A percentile compares a stretch with the other conserved stretches of the same genome.
Evolutionary conservation across 1,140 invertebrate genomes (phyloP).

Genomic region (Proales similis): DNA sequence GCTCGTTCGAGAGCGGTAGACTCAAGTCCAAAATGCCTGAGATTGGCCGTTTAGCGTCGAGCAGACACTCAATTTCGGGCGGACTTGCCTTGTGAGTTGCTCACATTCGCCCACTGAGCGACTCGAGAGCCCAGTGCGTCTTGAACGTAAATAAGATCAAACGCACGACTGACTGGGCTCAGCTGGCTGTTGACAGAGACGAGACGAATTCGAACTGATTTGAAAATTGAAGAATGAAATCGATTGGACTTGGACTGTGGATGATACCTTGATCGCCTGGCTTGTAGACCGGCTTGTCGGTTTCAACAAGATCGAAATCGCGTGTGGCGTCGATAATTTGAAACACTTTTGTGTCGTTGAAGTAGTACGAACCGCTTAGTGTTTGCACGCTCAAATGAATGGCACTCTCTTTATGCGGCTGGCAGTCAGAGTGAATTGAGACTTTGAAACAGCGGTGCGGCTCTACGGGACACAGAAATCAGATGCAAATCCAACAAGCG

Average conservation of each 20-base stretch:
- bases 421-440: neutral
- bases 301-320: conserved; percentile 27
- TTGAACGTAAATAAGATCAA: neutral
- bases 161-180: neutral
- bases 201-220: conserved; percentile 12
- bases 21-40: conserved; percentile 11
- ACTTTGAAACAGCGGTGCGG: too few relatives aligned
- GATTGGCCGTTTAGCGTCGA: neutral
- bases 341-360: conserved; percentile 21
- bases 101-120: neutral
- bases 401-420: neutral
- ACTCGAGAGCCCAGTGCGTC: conserved; percentile 16
- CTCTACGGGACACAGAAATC: too few relatives aligned
- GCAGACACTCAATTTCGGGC: neutral
- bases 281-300: conserved; percentile 31
- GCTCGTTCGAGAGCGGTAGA: conserved; percentile 1
- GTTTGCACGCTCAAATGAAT: conserved; percentile 6
- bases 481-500: too few relatives aligned
- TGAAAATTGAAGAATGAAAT: neutral
- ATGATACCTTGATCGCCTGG: conserved; percentile 25
- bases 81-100: neutral
- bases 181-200: conserved; percentile 14
- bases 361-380: neutral
- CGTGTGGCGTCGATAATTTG: neutral
- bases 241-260: neutral